Base-by-base conservation (phyloP, 1,140 invertebrate genomes). In the Drosophila nikananu region DNA sequence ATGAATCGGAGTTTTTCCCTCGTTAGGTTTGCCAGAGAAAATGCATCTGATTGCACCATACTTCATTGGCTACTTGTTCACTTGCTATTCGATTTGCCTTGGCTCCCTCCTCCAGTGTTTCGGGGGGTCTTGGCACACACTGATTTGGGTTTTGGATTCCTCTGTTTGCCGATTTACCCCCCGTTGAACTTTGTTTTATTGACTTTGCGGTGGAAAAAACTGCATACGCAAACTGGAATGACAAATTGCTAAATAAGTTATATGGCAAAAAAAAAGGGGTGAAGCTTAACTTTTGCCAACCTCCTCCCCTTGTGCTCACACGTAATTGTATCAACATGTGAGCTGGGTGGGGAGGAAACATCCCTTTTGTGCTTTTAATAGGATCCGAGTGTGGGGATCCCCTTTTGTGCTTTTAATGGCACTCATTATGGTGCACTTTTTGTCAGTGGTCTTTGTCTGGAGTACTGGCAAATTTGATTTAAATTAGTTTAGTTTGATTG, bases 1-100 rank as follows among this genome's bases (percentile, higher is more conserved):
- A 86, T 80, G 71, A 67, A 60, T 67, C 54, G 61, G 58, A 77
- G 35, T 63, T 73, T 83, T 65, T 60, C 63, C 51, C 76, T 80
- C 66, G 76, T 83, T 83, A 80, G 81, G 57, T 67, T 48, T 48
- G 63, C 71, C 60, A 71, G 77, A 48, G 77, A 72, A 82, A 77
- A 83, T 80, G 80, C 84, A 80, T 83, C 80, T 80, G 84, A 89
- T 83, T 89, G 84, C 83, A 83, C 68, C 61, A 83, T 77, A 65
- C 66, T 87, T 89, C 73, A 80, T 77, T 74, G 77, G 64, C 82
- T 75, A 73, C 83, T 86, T 55, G 73, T 67, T 62, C 74, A 62
- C 65, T 78, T 66, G 71, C 60, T 74, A 42, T 75, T 55, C 49
- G 39, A 75, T 63, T 52, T 74, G 42, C 17, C 42, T 39, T 25